Base-by-base conservation (phyloP, 1,140 invertebrate genomes). In the Stenopsyche tienmushanensis region DNA sequence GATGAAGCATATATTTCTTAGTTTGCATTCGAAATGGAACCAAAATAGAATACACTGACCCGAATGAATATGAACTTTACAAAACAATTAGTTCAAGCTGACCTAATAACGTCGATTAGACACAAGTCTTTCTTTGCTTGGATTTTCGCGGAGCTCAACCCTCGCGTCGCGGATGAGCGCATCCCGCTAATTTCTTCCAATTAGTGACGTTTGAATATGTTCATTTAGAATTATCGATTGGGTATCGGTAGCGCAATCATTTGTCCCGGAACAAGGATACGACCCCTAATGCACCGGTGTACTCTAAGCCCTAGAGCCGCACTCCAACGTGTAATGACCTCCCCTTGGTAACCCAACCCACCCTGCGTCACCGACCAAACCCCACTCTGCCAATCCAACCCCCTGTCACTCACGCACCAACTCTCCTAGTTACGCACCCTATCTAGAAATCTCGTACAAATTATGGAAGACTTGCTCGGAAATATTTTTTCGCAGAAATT, bases 291-390 rank as follows among this genome's bases (percentile, higher is more conserved):
- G 41, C 57, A 44, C 41, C 57, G 57, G 57, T 21, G 57, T 47
- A 60, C 57, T 47, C 41, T 60, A 47, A 18, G 42, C 57, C 57
- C 57, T 47, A 60, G 15, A 60, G 57, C 57, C 57, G 57, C 57
- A 60, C 57, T 60, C 57, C 57, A 60, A 29, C 57, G 57, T 47
- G 57, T 60, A 60, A 60, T 60, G 57, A 60, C 57, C 57, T 60
- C 41, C 57, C 57, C 20, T 26, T 21, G 42, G 57, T 58, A 58
- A 58, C 55, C 41, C 55, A 34, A 58, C 17, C 52, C 20, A 15
- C 21, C 10, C 9, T 20, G 26, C 23, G 44, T 15, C 44, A 13
- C 44, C 44, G 10, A 7, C 10, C 10, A n/a, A 39, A 7, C n/a
- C 7, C 34, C 34, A 7, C 34, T 39, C 7, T 7, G 7, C 44